Conservation (phyloP, 2,113 vertebrate species). For the Podilymbus podiceps region DNA sequence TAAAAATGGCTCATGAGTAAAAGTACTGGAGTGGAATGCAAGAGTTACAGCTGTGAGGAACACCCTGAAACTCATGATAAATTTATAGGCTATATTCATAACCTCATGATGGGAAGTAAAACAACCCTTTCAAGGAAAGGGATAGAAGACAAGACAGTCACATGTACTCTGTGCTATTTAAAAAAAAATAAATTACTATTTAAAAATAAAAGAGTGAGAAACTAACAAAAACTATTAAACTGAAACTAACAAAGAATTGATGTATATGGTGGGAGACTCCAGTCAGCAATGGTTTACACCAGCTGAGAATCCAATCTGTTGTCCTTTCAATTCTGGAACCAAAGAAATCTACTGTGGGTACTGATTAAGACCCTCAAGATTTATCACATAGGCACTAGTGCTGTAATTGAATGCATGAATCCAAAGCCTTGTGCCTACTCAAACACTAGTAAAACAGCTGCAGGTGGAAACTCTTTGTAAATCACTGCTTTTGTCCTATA, state of each 20-base stretch:
- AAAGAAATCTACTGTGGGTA: not conserved
- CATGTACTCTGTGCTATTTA: not conserved
- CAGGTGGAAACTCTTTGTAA: not conserved
- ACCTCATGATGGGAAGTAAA: not conserved
- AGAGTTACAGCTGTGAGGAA: not conserved
- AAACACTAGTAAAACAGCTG: not conserved
- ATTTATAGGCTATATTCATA: not conserved
- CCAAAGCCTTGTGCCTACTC: not conserved
- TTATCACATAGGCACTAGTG: not conserved
- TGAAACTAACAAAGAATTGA: not conserved
- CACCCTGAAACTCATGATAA: not conserved
- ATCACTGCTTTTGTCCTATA: not conserved
- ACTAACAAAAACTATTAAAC: not conserved
- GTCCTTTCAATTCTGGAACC: not conserved
- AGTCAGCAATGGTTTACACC: not conserved
- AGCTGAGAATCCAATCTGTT: not conserved
- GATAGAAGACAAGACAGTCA: not conserved
- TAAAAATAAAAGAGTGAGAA: constrained; percentile 31
- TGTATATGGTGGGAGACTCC: not conserved
- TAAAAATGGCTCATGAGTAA: constrained; percentile 23
- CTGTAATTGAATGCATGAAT: not conserved
- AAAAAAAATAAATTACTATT: constrained; percentile 7
- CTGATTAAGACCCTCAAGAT: not conserved
- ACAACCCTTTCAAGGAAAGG: not conserved
- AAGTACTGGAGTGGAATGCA: not conserved